Base-by-base conservation (phyloP, 1,140 invertebrate genomes). In the Solen grandis region DNA sequence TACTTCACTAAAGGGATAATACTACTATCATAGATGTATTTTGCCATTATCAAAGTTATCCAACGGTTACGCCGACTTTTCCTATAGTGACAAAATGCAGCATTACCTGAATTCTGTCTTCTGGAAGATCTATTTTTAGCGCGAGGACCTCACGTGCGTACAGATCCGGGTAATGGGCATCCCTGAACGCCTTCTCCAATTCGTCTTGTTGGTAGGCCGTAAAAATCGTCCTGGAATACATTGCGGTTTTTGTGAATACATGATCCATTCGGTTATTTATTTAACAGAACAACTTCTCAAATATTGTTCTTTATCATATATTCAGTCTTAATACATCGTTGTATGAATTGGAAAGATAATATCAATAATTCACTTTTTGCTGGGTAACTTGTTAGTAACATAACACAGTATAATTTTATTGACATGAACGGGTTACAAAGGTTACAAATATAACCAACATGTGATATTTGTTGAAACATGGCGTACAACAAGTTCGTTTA, bases 111-210 rank as follows among this genome's bases (percentile, higher is more conserved):
- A 99, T 99, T 92, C 99, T 95, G 93, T 99, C 99, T 93, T 99
- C 99, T 13, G 98, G 97, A 46, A 99, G 94, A 93, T 99, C 98
- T 29, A 98, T 99, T 92, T 99, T 99, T 82, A 98, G 94, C 36
- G 97, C 98, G 65, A 99, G 94, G 95, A 99, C 97, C 94, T 99
- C 99, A 68, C 99, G 93, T 41, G 98, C 97, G 91, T 99, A 99
- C 59, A 99, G 97, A 93, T 99, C 98, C 0, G 98, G 98, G 93
- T 99, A 99, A 93, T 99, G 98, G 60, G 98, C 88, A 90, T 99
- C 97, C 93, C 99, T 99, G 94, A 99, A 99, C 1, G 98, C 97
- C 92, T 98, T 98, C 94, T 99, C 98, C 92, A 99, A 94, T 93
- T 99, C 98, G 93, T 99, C 98, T 93, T 99, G 94, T 93, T 99